phyloP scores from a whole-genome alignment of 2,113 vertebrate genomes.

The Psilopsiagon aurifrons region DNA sequence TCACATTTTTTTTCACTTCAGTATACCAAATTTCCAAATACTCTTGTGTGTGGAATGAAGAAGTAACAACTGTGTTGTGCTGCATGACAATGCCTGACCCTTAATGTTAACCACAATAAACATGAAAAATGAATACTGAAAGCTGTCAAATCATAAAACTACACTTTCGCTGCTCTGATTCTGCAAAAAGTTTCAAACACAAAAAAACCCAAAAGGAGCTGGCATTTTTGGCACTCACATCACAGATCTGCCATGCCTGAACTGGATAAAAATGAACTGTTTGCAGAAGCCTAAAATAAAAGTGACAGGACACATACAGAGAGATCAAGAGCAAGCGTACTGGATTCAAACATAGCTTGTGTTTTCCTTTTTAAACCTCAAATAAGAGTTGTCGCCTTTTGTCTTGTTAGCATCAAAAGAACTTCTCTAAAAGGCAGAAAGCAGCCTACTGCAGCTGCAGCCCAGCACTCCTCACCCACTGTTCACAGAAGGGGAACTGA shows the following conservation, averaged over 20 bases:
- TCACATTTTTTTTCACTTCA: background rate
- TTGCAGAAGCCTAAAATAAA: slow-evolving; percentile 10
- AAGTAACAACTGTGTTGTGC: background rate
- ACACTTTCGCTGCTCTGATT: background rate
- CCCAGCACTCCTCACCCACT: background rate
- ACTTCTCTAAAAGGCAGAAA: background rate
- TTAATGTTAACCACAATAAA: background rate
- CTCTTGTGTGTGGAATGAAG: background rate
- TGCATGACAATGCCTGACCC: background rate
- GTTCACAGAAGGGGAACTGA: background rate
- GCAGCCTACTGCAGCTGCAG: background rate
- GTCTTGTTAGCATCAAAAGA: slow-evolving; percentile 23
- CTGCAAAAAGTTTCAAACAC: background rate
- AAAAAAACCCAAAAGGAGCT: background rate
- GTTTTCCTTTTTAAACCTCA: background rate
- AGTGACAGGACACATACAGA: background rate
- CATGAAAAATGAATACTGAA: background rate
- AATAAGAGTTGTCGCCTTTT: background rate
- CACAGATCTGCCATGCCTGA: background rate
- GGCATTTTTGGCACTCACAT: slow-evolving; percentile 11
- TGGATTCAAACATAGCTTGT: background rate
- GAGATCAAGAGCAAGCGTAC: background rate
- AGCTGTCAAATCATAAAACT: background rate
- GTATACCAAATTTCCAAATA: background rate
- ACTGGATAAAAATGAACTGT: slow-evolving; percentile 16